Evolutionary conservation across 1,140 invertebrate genomes (phyloP).

Genomic region (Latrodectus geometricus): DNA sequence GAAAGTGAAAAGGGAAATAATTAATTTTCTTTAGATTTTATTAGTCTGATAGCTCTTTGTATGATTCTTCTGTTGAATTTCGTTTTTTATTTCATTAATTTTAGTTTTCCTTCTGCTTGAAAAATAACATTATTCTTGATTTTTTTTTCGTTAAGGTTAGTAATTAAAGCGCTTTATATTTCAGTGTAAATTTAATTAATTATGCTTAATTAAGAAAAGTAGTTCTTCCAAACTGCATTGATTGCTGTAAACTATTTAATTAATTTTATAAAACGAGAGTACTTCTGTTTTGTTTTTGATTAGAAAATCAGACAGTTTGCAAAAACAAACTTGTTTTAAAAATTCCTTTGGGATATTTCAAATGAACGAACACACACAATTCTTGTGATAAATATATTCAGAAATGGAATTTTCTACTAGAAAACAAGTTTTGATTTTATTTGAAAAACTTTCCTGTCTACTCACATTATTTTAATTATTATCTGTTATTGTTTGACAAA

Average conservation of each 20-base stretch:
- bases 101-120: neutral
- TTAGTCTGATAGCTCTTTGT: conserved; percentile 26
- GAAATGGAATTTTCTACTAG: too few species aligned
- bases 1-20: neutral
- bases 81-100: neutral
- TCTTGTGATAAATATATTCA: too few species aligned
- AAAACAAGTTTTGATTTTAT: too few species aligned
- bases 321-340: neutral
- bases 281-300: neutral
- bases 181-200: neutral
- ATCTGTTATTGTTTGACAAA: too few species aligned
- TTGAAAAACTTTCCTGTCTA: too few species aligned
- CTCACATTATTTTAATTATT: too few species aligned
- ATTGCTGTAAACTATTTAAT: neutral
- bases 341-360: neutral
- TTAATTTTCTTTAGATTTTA: conserved; percentile 25
- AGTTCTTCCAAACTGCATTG: neutral
- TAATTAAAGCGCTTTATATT: neutral
- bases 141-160: neutral
- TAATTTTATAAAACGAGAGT: neutral
- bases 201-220: neutral
- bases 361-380: too few species aligned
- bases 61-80: neutral
- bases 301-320: neutral
- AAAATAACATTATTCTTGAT: neutral